Percentiles rank a stretch among this genome's conserved stretches.
Evolutionary conservation across 2,797 vertebrate genomes (phyloP).

Genomic region (Aratinga solstitialis): DNA sequence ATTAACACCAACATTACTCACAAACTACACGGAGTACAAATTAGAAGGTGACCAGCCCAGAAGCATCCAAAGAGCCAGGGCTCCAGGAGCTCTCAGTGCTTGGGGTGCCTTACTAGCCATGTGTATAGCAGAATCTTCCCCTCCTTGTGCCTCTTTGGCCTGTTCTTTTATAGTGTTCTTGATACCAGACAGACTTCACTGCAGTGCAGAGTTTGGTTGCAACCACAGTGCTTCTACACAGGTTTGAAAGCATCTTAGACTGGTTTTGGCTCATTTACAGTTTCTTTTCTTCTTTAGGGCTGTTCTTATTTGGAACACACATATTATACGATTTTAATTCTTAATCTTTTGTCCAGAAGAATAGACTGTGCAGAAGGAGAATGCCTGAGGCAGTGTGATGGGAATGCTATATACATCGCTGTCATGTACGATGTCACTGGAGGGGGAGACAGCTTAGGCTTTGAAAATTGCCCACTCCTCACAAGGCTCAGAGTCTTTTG

Average conservation of each 20-base stretch:
- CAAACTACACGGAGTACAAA: background rate
- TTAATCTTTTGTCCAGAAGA: background rate
- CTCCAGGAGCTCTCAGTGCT: background rate
- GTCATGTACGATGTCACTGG: background rate
- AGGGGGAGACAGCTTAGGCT: background rate
- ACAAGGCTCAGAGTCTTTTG: background rate
- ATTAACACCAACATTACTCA: background rate
- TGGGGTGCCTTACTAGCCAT: background rate
- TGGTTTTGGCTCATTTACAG: background rate
- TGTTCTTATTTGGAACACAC: background rate
- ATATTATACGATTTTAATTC: background rate
- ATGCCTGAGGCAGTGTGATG: background rate
- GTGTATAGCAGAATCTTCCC: too few species aligned
- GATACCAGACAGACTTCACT: background rate
- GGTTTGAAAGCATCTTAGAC: background rate
- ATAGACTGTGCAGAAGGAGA: background rate
- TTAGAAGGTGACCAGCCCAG: background rate
- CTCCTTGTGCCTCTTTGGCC: background rate
- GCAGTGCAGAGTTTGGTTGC: background rate
- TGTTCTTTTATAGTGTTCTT: background rate
- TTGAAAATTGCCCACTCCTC: background rate
- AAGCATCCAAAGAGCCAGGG: background rate
- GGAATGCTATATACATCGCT: background rate
- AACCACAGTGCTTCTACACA: background rate
- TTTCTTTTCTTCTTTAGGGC: background rate